phyloP scores from a whole-genome alignment of 2,888 invertebrate species.

The Lingula anatina region DNA sequence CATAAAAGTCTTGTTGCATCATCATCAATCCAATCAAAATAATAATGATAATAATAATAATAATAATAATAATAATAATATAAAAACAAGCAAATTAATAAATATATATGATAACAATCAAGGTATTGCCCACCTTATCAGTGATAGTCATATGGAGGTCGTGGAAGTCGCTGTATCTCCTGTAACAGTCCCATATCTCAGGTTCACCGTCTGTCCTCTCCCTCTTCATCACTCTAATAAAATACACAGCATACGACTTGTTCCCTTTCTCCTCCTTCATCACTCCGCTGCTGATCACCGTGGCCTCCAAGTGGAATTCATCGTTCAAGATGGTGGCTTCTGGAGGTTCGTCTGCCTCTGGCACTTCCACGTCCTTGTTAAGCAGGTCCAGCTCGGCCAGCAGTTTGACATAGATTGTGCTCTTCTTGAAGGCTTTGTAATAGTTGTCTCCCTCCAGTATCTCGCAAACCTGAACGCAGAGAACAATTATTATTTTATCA shows the following conservation, averaged over 20 bases:
- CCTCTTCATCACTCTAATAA: no score
- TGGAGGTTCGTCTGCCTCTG: background rate
- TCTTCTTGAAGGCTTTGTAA: constrained; percentile 61
- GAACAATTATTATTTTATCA: background rate
- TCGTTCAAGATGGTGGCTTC: no score
- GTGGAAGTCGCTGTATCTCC: constrained; percentile 90
- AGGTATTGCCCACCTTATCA: constrained; percentile 55
- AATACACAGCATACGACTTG: no score
- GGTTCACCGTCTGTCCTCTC: constrained; percentile 52
- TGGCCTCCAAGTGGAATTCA: no score
- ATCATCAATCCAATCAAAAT: no score
- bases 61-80: no score
- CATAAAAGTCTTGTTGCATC: no score
- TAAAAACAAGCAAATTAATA: no score
- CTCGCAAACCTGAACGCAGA: constrained; percentile 41
- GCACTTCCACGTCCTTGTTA: constrained; percentile 40
- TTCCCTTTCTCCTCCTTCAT: no score
- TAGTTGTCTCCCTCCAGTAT: constrained; percentile 55
- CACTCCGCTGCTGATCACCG: no score
- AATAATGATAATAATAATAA: no score
- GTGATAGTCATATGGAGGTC: constrained; percentile 79
- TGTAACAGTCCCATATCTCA: constrained; percentile 85
- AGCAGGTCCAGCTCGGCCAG: constrained; percentile 67
- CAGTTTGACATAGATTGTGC: constrained; percentile 65
- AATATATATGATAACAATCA: no score